Base-by-base conservation (phyloP, 2,797 vertebrate species). In the Capromys pilorides region DNA sequence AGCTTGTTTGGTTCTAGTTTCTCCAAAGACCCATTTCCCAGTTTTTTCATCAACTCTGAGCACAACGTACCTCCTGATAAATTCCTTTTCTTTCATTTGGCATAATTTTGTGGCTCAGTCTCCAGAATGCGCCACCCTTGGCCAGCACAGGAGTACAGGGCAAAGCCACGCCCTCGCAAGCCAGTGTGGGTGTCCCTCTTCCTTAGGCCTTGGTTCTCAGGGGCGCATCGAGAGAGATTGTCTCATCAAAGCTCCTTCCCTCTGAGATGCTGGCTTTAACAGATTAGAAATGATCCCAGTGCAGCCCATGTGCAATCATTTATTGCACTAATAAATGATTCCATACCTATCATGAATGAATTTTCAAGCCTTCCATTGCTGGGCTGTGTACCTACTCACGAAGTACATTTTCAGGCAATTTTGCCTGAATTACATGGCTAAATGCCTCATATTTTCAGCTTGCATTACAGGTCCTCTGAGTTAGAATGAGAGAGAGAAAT, bases 401-500 rank as follows among this genome's bases (percentile, higher is more conserved):
- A 96, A 94, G 92, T 90, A 95, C 96, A 94, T 92, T 96, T 96
- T 92, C 94, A 94, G 93, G 95, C 62, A n/a, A 94, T 94, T 96
- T 91, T 97, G 93, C 92, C 92, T 93, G 96, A 95, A 93, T 96
- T 95, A 88, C 90, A 90, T 86, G 88, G 92, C 84, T 97, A 96
- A 95, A 95, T 96, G 94, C 88, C 86, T 96, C 88, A 92, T 96
- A 92, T 95, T 96, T 96, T 94, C 92, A 95, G 80, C 94, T 92
- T 49, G 33, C 57, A 64, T 92, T 96, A 81, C 77, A 92, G 90
- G 77, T 80, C 77, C 83, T 96, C 75, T 82, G 69, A 96, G 86
- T 93, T 94, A 94, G 86, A 86, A 64, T 19, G 88, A 86, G 81
- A 73, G 61, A 67, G 36, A 71, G 79, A 66, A 67, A 75, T 10